Evolutionary conservation across 2,888 invertebrate genomes (phyloP).

Genomic region (Acrobasis consociella): DNA sequence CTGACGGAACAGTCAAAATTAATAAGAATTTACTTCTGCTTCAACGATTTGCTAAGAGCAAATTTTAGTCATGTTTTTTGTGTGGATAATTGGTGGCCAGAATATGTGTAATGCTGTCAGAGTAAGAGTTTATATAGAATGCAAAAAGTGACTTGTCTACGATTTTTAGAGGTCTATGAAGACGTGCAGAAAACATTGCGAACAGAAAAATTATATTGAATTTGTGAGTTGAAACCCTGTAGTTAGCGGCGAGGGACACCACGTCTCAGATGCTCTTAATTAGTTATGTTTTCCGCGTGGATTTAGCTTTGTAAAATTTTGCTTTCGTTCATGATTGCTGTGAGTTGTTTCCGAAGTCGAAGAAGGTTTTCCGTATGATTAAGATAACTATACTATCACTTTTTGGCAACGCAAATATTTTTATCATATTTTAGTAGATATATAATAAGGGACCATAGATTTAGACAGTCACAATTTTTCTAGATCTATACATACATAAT

Average conservation of each 20-base stretch:
- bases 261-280: constrained; percentile 42
- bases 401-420: no score
- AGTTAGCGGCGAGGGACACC: constrained; percentile 41
- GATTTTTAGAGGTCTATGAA: background rate
- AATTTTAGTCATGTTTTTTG: no score
- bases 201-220: constrained; percentile 66
- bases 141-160: background rate
- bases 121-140: background rate
- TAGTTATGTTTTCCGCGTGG: constrained; percentile 29
- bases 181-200: constrained; percentile 46
- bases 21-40: no score
- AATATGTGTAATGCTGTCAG: no score
- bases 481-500: no score
- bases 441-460: no score
- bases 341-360: background rate
- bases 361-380: background rate
- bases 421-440: no score
- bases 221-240: constrained; percentile 50
- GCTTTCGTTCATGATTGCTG: background rate
- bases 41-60: no score
- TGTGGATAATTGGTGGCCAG: no score
- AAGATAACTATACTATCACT: no score
- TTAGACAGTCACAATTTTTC: no score
- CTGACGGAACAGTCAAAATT: no score
- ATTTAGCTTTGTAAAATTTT: constrained; percentile 1